These are phyloP conservation scores for Reticulitermes lucifugus DNA, from an alignment of 2,888 invertebrate species.

Conservation along the genomic window DNA sequence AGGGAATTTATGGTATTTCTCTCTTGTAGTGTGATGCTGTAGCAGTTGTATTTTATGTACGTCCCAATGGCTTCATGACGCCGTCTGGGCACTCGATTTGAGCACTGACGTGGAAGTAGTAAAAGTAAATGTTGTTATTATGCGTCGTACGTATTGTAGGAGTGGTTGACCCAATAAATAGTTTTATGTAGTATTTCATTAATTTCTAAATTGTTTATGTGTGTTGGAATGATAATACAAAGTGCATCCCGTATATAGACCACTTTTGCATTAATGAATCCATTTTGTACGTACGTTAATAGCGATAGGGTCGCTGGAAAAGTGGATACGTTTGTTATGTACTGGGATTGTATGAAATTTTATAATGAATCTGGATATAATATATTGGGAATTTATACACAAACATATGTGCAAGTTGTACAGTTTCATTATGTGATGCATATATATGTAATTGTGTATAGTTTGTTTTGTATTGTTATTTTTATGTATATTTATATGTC, in stretches of 20 bases:
- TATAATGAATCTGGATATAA: too few relatives aligned
- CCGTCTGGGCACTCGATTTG: constrained; percentile 43
- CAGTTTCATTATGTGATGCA: too few relatives aligned
- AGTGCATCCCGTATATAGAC: not conserved
- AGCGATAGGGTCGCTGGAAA: too few relatives aligned
- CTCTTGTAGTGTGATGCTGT: constrained; percentile 52
- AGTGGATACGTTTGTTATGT: too few relatives aligned
- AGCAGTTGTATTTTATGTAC: constrained; percentile 48
- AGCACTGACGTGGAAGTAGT: not conserved
- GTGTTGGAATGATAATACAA: not conserved
- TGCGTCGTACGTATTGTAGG: not conserved
- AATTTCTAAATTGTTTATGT: not conserved
- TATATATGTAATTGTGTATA: too few relatives aligned
- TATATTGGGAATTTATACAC: too few relatives aligned
- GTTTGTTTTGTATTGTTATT: too few relatives aligned
- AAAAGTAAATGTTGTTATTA: not conserved
- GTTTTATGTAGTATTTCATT: not conserved
- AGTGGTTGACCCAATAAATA: not conserved
- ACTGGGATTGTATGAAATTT: too few relatives aligned
- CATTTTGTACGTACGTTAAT: too few relatives aligned
- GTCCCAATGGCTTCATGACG: constrained; percentile 54
- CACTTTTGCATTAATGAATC: not conserved
- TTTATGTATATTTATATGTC: too few relatives aligned
- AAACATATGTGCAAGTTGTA: too few relatives aligned
- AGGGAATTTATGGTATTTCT: constrained; percentile 53